Conservation (phyloP, 2,888 invertebrate species). For the Trissoscelio sp. region DNA sequence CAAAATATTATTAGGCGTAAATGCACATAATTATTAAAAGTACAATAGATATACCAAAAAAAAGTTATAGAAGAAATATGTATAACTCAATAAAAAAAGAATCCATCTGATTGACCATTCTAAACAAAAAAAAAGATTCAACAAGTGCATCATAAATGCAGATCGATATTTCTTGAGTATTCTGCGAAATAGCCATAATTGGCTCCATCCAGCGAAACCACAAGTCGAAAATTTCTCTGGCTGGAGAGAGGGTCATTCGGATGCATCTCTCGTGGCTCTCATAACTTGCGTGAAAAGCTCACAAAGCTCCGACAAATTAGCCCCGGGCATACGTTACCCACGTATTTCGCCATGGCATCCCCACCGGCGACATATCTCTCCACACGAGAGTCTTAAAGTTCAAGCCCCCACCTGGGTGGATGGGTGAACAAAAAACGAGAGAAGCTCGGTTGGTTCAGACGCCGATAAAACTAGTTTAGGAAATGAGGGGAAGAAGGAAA, state of each 20-base stretch:
- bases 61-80: background rate
- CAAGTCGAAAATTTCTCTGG: constrained; percentile 44
- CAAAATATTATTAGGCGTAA: no score
- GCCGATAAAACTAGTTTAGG: constrained; percentile 60
- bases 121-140: constrained; percentile 18
- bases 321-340: constrained; percentile 80
- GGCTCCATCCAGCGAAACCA: constrained; percentile 14
- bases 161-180: background rate
- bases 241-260: constrained; percentile 40
- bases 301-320: constrained; percentile 81
- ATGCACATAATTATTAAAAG: no score
- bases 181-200: constrained; percentile 20
- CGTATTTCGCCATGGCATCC: constrained; percentile 69
- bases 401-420: constrained; percentile 35
- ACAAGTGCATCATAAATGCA: constrained; percentile 25
- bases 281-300: constrained; percentile 80
- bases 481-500: constrained; percentile 55
- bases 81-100: no score
- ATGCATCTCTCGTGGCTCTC: constrained; percentile 73
- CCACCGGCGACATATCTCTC: constrained; percentile 30
- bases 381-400: constrained; percentile 57
- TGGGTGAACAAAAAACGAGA: constrained; percentile 44
- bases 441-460: constrained; percentile 62
- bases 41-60: no score
- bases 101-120: no score